Base-by-base conservation (phyloP, 2,113 vertebrate genomes). In the Smithornis capensis region DNA sequence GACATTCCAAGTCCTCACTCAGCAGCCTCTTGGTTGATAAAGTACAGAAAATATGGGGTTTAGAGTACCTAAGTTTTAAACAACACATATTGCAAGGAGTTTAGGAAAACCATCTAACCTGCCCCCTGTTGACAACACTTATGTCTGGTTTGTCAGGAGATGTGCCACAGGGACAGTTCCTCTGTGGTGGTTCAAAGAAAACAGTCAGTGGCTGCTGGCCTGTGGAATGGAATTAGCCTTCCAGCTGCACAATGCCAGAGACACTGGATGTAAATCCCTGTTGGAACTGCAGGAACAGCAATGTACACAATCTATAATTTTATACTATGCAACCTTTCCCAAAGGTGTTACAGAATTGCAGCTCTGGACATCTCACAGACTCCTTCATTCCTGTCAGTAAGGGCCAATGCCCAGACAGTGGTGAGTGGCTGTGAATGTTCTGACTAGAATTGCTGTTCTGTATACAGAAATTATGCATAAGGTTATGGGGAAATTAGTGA, bases 121-220 rank as follows among this genome's bases (percentile, higher is more conserved):
- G 17, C 6, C 21, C 12, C n/a, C n/a, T 12, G 35, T 4, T 0
- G 0, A 37, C 10, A 6, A 29, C 47, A 53, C 8, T 14, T 33
- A n/a, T 18, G 24, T 65, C 50, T 63, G 33, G 21, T 47, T 75
- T 69, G 28, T 40, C 38, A 53, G 19, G 9, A 59, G 63, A 40
- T 33, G 19, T 27, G 22, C 23, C 35, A 29, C 31, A 52, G n/a
- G 76, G 59, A 65, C 18, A 37, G 10, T 7, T 74, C 12, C 33
- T 77, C 62, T 56, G 21, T 14, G 65, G 25, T 6, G 21, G 55
- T 29, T 56, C 23, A 38, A 90, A 60, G 27, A 40, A 80, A 75
- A 17, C 15, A 40, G 19, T 35, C 3, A 4, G 38, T 33, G 62
- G 29, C 65, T 71, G 27, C 21, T 49, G 71, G 38, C 29, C 27